phyloP scores from a whole-genome alignment of 2,888 invertebrate genomes.

The Eutolmus rufibarbis region DNA sequence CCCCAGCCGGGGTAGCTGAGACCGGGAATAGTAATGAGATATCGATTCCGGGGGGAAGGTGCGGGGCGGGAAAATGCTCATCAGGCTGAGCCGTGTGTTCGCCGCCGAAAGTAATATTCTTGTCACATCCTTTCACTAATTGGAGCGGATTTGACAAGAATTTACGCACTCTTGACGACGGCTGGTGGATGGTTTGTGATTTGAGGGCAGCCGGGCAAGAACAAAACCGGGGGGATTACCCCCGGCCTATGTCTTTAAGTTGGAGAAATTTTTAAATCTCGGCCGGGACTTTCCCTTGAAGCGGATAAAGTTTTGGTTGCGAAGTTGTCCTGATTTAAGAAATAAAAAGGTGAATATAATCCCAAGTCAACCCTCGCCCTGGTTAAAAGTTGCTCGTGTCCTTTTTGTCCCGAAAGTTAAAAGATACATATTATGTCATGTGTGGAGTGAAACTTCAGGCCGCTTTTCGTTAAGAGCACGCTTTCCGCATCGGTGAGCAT shows the following conservation, averaged over 20 bases:
- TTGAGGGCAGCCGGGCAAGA: background rate
- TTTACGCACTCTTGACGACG: background rate
- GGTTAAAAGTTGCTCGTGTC: background rate
- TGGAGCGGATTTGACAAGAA: background rate
- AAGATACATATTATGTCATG: background rate
- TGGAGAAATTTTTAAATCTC: background rate
- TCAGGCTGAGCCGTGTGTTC: background rate
- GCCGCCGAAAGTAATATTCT: background rate
- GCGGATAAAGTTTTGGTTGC: background rate
- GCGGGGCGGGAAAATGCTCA: background rate
- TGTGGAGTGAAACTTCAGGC: background rate
- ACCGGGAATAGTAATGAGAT: conserved; percentile 14
- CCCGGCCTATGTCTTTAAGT: background rate
- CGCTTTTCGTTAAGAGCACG: background rate
- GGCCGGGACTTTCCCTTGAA: background rate
- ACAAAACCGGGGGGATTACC: background rate
- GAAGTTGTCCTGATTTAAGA: background rate
- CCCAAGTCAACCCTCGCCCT: background rate
- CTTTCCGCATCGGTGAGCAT: background rate
- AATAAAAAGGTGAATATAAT: background rate
- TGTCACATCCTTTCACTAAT: conserved; percentile 11
- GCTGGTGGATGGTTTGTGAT: background rate
- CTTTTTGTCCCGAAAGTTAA: background rate
- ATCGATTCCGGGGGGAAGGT: background rate
- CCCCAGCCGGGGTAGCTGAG: background rate